phyloP scores from a whole-genome alignment of 1,140 invertebrate genomes.

The Musca vetustissima region DNA sequence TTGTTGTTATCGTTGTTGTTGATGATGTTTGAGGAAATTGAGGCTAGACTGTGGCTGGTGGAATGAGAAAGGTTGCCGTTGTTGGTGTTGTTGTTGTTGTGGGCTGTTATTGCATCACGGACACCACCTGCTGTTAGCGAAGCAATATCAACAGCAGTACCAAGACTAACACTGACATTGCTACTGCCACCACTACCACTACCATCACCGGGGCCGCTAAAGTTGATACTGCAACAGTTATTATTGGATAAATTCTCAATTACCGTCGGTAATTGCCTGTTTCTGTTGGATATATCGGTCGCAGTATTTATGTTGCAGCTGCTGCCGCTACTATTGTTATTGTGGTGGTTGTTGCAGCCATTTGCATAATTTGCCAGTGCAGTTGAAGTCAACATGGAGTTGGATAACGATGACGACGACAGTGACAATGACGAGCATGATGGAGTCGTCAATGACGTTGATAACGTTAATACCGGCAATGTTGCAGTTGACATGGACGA shows the following conservation, averaged over 20 bases:
- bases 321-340: too few relatives aligned
- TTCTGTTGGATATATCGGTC: conserved; percentile 21
- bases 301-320: conserved; percentile 8
- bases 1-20: conserved; percentile 17
- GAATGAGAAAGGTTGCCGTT: not conserved
- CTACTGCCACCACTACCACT: not conserved
- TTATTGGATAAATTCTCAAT: conserved; percentile 56
- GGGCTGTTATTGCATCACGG: too few relatives aligned
- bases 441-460: conserved; percentile 2
- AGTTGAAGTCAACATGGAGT: not conserved
- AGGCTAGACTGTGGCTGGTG: conserved; percentile 32
- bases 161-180: not conserved
- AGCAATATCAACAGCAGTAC: not conserved
- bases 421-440: conserved; percentile 2
- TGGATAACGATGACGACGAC: not conserved
- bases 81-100: not conserved
- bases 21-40: not conserved
- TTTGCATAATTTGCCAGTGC: conserved; percentile 5
- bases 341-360: conserved; percentile 17
- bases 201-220: not conserved
- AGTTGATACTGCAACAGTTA: conserved; percentile 28
- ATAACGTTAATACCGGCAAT: not conserved
- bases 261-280: conserved; percentile 54
- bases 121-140: not conserved
- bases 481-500: not conserved